Evolutionary conservation across 1,140 invertebrate species (phyloP), one percentile per base, ranked within the genome.

Genomic region (Schlechtendalia chinensis): DNA sequence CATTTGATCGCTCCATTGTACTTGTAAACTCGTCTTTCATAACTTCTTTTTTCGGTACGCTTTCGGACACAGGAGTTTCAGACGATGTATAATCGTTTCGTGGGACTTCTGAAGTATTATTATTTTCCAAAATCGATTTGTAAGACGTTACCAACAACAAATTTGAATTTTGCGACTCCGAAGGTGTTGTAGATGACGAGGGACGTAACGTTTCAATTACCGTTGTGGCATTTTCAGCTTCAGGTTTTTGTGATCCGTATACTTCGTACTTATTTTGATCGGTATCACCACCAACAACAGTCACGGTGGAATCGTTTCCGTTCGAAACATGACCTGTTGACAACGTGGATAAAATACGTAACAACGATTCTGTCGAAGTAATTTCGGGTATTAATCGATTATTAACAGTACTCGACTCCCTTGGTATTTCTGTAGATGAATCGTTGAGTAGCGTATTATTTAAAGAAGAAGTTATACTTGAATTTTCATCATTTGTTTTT

Each of bases 401-500:
- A 11, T 8, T 61, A 11, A 4, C 14, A 59, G 32, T 22, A 59
- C 5, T 63, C 12, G 32, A 45, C n/a, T 50, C n/a, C 16, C 16
- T 47, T 17, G 29, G 17, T 10, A 56, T 27, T 19, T 19, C 58
- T 29, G 22, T 79, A 50, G 22, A 32, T 27, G 65, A n/a, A 10
- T 72, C 54, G 3, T 72, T 58, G 1, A 14, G 5, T 27, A 17
- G 19, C 32, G 17, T 10, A 32, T 24, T 17, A 17, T 45, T 59
- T 75, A 50, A 75, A 24, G 24, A n/a, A 29, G 12, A 39, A 27
- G 71, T 75, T 27, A 53, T 59, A 54, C 47, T 81, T 14, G 22
- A 32, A 63, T 72, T 47, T 6, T 80, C 69, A 10, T 81, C 75
- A 12, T 82, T 83, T 1, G n/a, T 47, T 29, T 82, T 82, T 27